phyloP scores from a whole-genome alignment of 2,797 vertebrate genomes.

The Bradypodion ventrale region DNA sequence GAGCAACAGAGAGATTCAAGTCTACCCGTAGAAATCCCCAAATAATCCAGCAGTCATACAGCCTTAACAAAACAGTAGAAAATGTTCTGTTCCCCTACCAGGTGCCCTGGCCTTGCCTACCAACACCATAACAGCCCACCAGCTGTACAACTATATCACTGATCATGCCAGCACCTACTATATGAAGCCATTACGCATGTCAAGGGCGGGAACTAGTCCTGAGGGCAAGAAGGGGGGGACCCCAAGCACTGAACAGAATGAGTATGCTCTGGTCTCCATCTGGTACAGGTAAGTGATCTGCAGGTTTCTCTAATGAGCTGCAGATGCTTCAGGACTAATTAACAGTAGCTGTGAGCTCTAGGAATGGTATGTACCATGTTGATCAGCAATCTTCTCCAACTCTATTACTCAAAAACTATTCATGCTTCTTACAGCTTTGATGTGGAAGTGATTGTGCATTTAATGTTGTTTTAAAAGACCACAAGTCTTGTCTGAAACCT shows the following conservation, averaged over 20 bases:
- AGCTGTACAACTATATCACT: conserved; percentile 97
- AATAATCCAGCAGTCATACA: no score
- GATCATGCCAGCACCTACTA: conserved; percentile 94
- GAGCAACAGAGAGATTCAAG: neutral
- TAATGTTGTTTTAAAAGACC: neutral
- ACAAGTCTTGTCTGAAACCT: neutral
- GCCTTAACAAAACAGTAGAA: neutral
- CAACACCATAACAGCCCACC: conserved; percentile 94
- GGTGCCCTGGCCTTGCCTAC: conserved; percentile 89
- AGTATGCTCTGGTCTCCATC: conserved; percentile 93
- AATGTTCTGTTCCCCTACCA: conserved; percentile 52
- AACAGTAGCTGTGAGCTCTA: neutral
- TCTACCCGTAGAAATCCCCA: neutral
- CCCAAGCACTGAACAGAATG: conserved; percentile 84
- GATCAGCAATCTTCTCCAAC: neutral
- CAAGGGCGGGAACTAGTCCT: conserved; percentile 72
- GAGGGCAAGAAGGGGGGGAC: conserved; percentile 85
- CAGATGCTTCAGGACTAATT: neutral
- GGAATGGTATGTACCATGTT: neutral
- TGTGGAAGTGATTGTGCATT: neutral
- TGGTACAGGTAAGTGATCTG: conserved; percentile 89
- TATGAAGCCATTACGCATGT: conserved; percentile 97
- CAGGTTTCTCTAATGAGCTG: neutral
- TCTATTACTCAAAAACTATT: neutral
- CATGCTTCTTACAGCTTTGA: neutral